These are phyloP conservation scores for Baryphthengus martii DNA, from an alignment of 2,113 vertebrate genomes.

Conservation along the genomic window DNA sequence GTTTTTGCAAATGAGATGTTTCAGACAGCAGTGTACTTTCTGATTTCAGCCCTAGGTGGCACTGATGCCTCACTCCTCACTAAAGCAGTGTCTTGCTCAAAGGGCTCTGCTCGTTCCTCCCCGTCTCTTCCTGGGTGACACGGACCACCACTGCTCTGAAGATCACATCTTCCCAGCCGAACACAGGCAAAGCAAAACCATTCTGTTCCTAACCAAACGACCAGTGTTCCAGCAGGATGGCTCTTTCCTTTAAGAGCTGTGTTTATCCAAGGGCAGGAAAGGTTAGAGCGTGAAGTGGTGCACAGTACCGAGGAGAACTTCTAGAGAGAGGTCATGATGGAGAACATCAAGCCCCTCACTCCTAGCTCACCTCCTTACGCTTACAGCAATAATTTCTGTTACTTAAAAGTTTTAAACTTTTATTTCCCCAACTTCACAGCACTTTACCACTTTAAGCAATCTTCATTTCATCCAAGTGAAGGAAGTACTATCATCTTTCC, in stretches of 20 bases:
- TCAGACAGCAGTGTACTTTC: neutral
- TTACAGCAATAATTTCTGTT: neutral
- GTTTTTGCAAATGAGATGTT: neutral
- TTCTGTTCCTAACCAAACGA: neutral
- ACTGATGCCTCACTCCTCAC: constrained; percentile 6
- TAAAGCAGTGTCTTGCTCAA: neutral
- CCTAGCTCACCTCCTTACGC: neutral
- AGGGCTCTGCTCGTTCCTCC: neutral
- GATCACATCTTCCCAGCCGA: neutral
- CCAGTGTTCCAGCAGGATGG: neutral
- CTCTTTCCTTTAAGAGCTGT: neutral
- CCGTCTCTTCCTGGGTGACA: neutral
- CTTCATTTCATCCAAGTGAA: neutral
- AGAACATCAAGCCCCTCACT: neutral
- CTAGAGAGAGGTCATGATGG: neutral
- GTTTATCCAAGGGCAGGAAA: neutral
- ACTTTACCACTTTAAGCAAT: neutral
- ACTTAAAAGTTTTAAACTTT: constrained; percentile 12
- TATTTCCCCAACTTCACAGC: neutral
- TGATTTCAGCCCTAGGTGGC: constrained; percentile 61
- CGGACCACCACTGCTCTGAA: neutral
- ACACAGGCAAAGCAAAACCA: neutral
- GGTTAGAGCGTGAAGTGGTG: neutral
- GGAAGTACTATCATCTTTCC: neutral
- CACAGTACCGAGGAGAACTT: rapidly evolving